Evolutionary conservation across 2,888 invertebrate genomes (phyloP).

Genomic region (Gnatocerus cornutus): DNA sequence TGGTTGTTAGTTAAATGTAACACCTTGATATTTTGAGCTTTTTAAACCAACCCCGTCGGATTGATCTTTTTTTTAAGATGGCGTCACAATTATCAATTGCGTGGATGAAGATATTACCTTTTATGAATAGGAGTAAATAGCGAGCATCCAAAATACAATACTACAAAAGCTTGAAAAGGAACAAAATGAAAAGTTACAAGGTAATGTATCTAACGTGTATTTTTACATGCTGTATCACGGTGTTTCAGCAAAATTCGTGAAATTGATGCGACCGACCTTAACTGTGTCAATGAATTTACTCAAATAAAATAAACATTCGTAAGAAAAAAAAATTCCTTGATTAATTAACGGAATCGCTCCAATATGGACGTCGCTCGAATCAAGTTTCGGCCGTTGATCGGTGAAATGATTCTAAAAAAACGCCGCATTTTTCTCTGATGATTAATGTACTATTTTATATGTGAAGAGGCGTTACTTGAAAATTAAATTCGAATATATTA

Average conservation of each 20-base stretch:
- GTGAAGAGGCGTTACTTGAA: slow-evolving; percentile 54
- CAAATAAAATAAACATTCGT: slow-evolving; percentile 21
- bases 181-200: slow-evolving; percentile 48
- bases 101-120: slow-evolving; percentile 28
- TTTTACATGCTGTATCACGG: slow-evolving; percentile 54
- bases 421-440: slow-evolving; percentile 44
- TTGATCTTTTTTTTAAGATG: slow-evolving; percentile 19
- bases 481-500: slow-evolving; percentile 56
- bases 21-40: slow-evolving; percentile 56
- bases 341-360: slow-evolving; percentile 12
- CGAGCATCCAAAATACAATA: slow-evolving; percentile 38
- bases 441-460: slow-evolving; percentile 51
- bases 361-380: slow-evolving; percentile 17
- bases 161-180: slow-evolving; percentile 46
- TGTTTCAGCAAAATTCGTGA: slow-evolving; percentile 54
- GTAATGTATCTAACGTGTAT: slow-evolving; percentile 44
- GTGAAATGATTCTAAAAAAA: slow-evolving; percentile 35
- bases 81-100: slow-evolving; percentile 21
- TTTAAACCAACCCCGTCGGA: slow-evolving; percentile 29
- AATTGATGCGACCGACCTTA: slow-evolving; percentile 39
- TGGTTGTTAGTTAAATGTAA: slow-evolving; percentile 65
- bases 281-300: slow-evolving; percentile 35
- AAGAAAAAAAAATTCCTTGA: slow-evolving; percentile 27
- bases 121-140: slow-evolving; percentile 29
- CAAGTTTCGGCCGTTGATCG: slow-evolving; percentile 32